Base-by-base conservation (phyloP, 1,140 invertebrate genomes). In the Musca vetustissima region DNA sequence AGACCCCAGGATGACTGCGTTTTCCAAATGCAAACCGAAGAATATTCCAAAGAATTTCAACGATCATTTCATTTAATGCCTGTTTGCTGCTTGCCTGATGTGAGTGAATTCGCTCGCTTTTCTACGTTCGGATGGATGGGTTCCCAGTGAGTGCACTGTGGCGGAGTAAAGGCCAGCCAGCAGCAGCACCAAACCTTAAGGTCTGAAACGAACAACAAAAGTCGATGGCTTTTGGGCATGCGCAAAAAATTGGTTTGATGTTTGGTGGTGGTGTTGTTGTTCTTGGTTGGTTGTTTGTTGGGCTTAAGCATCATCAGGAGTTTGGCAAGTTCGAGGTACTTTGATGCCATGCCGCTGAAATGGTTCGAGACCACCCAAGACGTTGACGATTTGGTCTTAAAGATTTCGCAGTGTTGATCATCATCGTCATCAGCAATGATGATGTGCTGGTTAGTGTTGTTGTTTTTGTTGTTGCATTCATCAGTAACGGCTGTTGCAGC, bases 331-430 rank as follows among this genome's bases (percentile, higher is more conserved):
- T 79, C 73, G 76, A 79, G 71, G 68, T 69, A 70, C 74, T 77
- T 80, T 80, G 78, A 80, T 76, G 78, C 77, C 75, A 75, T 76
- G 78, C 78, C 78, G 78, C 78, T 43, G 32, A 73, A 74, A 72
- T 75, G 78, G 78, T 80, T 80, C 78, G 78, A 80, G 78, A 80
- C 78, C 78, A 80, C 78, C 78, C 78, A 80, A 80, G 78, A 75
- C 49, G 67, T 64, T 36, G 67, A 64, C 64, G 64, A 65, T 49
- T 65, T 65, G 32, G 57, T 64, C 53, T 25, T 64, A 64, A 64
- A 61, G 57, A 64, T 64, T 59, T 59, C 48, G 57, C 67, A 32
- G 3, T n/a, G 53, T 49, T 24, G 64, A 49, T 50, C n/a, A 21
- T 48, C 47, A 66, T 66, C 47, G 50, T 66, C 64, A 66, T 49